These are phyloP conservation scores for Drosophila ogumai DNA, from an alignment of 1,140 invertebrate genomes.

Conservation along the genomic window DNA sequence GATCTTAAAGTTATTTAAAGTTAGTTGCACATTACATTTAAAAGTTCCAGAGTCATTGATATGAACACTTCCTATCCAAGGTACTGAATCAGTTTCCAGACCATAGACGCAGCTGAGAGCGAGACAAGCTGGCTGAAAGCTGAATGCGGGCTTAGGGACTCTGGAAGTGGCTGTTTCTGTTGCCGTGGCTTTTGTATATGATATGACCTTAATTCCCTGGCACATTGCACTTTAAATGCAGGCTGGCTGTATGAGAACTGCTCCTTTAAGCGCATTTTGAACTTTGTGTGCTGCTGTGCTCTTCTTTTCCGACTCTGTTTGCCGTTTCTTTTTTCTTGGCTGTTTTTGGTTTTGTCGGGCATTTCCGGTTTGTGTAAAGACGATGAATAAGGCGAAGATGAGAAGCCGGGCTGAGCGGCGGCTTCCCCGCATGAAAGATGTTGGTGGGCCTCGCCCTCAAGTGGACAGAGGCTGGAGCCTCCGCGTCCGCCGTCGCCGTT, in stretches of 20 bases:
- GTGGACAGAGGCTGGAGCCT: constrained; percentile 28
- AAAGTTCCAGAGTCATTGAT: constrained; percentile 42
- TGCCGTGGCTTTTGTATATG: constrained; percentile 50
- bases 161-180: constrained; percentile 1
- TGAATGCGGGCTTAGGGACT: constrained; percentile 31
- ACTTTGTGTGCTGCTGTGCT: constrained; percentile 51
- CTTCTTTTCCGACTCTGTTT: constrained; percentile 5
- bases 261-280: constrained; percentile 69
- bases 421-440: constrained; percentile 33
- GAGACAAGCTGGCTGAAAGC: constrained; percentile 30
- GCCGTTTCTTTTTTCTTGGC: background rate
- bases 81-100: constrained; percentile 12
- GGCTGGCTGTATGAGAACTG: constrained; percentile 30
- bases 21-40: background rate
- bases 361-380: constrained; percentile 70
- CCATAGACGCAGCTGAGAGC: constrained; percentile 27
- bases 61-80: constrained; percentile 12
- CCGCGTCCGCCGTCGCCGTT: background rate
- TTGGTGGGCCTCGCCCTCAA: constrained; percentile 37
- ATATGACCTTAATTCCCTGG: constrained; percentile 80
- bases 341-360: constrained; percentile 50
- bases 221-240: constrained; percentile 75
- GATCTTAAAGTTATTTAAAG: background rate
- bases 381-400: constrained; percentile 36
- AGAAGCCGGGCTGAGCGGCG: constrained; percentile 30